Base-by-base conservation (phyloP, 2,888 invertebrate species). In the Orthosia cruda region DNA sequence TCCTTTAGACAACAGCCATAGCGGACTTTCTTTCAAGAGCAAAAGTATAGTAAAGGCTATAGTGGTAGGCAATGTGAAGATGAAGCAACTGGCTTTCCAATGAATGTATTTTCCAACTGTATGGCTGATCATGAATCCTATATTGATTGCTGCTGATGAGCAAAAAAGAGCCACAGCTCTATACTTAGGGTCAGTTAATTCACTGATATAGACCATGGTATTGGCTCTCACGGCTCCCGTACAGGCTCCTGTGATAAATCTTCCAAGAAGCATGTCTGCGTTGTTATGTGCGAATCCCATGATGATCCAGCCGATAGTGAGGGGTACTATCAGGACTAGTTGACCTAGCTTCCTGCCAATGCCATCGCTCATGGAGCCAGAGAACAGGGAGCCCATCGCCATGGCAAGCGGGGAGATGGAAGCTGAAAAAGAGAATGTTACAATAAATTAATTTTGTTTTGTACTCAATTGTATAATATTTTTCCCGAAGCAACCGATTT, bases 1-100 rank as follows among this genome's bases (percentile, higher is more conserved):
- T 1, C 92, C 93, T 83, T 93, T 93, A 4, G 89, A 82, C 40
- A 94, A 87, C 45, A 94, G 75, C 94, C 94, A 94, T 5, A 93
- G 64, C 2, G 94, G 94, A 47, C 93, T 94, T 85, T 94, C 94
- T 87, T 91, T 91, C 50, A 93, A 77, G 67, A 87, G 86, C 11
- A 92, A 4, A 0, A 92, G 57, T 16, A 91, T 71, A 2, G 82
- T 13, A 20, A 90, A 85, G 61, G 90, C 78, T 20, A 91, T 2
- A 9, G 91, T n/a, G 74, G 84, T 90, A 1, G 93, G 91, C 20
- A 89, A 54, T 9, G 84, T 77, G 55, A 90, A 93, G 11, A 93
- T 69, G 16, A 87, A 89, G 18, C 91, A 89, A 15, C 86, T 83
- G 0, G 80, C 79, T 75, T 88, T 91, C 94, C 94, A 94, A 45